Base-by-base conservation (phyloP, 1,140 invertebrate genomes). In the Rhopalosiphum maidis region DNA sequence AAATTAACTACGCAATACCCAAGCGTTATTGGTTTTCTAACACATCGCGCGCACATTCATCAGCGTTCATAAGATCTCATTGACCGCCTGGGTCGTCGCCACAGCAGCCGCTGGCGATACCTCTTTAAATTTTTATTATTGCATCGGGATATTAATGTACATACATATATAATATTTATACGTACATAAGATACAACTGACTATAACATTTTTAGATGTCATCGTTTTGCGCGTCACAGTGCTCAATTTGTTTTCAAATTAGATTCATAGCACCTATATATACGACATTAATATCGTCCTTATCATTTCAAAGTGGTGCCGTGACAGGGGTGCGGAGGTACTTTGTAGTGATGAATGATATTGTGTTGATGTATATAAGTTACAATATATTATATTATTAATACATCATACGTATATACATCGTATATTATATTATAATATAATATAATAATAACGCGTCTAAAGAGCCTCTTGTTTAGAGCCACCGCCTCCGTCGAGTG, bases 381-480 rank as follows among this genome's bases (percentile, higher is more conserved):
- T 68, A 68, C 30, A 68, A n/a, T n/a, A 68, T 55, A 55, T 51
- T 18, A n/a, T 37, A 37, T 83, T 83, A 83, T 83, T 37, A 35
- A 77, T 60, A 35, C 48, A 51, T 51, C 48, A 51, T 51, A 51
- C 48, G 48, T 51, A 82, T 35, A 82, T 35, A 82, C 77, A 35
- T 35, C 68, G 68, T 25, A 85, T 43, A 43, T 86, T 46, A 48
- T 37, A 86, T 11, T 37, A 37, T 54, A 90, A 25, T 89, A 89
- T 41, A 15, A 51, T 35, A n/a, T 51, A 54, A 88, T 88, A 88
- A 88, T 54, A 51, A 88, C 51, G 85, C 51, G 90, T 91, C 55
- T 91, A 91, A 91, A 91, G 90, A 68, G 60, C 55, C 90, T 91
- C 55, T 60, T 91, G 60, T 91, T 46, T 43, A 43, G 51, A 68